These are phyloP conservation scores for Agrotis clavis DNA, from an alignment of 2,888 invertebrate species.

Conservation along the genomic window DNA sequence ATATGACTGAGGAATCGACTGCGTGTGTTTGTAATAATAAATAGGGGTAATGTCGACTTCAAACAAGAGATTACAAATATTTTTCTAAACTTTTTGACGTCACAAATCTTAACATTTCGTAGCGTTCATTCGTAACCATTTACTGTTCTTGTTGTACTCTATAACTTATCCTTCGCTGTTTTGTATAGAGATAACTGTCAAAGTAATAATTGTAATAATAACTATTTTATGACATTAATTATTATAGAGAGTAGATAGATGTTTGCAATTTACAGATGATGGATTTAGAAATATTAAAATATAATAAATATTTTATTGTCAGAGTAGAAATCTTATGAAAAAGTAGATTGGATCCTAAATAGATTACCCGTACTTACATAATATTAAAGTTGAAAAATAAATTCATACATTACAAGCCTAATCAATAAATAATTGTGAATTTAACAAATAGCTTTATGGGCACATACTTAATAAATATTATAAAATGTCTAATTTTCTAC, in stretches of 20 bases:
- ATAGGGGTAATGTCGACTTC: conserved; percentile 85
- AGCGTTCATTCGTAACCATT: conserved; percentile 84
- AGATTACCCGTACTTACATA: conserved; percentile 57
- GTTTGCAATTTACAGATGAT: conserved; percentile 79
- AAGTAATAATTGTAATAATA: conserved; percentile 68
- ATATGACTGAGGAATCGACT: conserved; percentile 89
- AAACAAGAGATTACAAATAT: conserved; percentile 84
- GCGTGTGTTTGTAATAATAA: conserved; percentile 79
- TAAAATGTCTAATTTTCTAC: conserved; percentile 67
- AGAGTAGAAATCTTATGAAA: conserved; percentile 83
- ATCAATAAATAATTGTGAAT: conserved; percentile 56
- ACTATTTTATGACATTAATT: conserved; percentile 75
- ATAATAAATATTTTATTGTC: conserved; percentile 78
- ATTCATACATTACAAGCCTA: conserved; percentile 61
- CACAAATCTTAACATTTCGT: conserved; percentile 77
- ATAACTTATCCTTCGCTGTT: conserved; percentile 69
- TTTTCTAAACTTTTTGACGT: conserved; percentile 90
- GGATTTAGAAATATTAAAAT: conserved; percentile 74
- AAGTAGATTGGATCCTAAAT: conserved; percentile 68
- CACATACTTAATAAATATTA: conserved; percentile 51
- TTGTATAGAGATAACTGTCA: conserved; percentile 66
- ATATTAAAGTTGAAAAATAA: conserved; percentile 51
- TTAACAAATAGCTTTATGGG: conserved; percentile 64
- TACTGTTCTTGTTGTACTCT: conserved; percentile 82
- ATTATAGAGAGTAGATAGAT: conserved; percentile 82